Conservation (phyloP, 1,140 invertebrate genomes). For the Saccostrea cuccullata region DNA sequence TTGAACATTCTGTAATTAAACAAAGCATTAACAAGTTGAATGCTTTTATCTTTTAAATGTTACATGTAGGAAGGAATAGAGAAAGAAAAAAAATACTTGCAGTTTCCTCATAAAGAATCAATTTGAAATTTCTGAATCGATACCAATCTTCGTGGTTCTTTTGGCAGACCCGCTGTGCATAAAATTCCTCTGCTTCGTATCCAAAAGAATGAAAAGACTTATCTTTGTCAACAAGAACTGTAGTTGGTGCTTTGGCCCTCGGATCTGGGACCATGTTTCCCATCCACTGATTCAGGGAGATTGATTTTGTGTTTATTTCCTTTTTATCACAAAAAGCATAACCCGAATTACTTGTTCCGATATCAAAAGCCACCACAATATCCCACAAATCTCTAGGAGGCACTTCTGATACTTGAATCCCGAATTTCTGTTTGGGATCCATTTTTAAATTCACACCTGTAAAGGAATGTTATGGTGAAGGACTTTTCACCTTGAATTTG, state of each 20-base stretch:
- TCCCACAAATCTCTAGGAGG: not conserved
- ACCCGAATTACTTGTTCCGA: slow-evolving; percentile 54
- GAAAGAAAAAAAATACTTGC: not conserved
- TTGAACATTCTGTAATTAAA: not conserved
- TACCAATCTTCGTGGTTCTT: slow-evolving; percentile 44
- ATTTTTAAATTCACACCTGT: no score
- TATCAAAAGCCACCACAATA: slow-evolving; percentile 45
- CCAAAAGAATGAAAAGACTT: slow-evolving; percentile 51
- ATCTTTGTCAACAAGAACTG: slow-evolving; percentile 17
- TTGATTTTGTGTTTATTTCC: not conserved
- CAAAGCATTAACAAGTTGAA: not conserved
- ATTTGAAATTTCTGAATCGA: slow-evolving; percentile 52
- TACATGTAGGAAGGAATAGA: no score
- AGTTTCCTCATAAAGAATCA: slow-evolving; percentile 47
- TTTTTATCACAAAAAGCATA: slow-evolving; percentile 42
- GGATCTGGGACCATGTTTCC: not conserved
- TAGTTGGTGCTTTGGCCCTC: not conserved
- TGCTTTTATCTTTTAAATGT: not conserved
- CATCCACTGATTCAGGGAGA: not conserved
- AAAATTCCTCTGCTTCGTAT: slow-evolving; percentile 48
- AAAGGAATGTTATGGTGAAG: no score
- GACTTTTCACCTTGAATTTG: no score
- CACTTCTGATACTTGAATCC: not conserved
- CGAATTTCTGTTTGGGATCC: no score
- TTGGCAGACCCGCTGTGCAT: slow-evolving; percentile 4